phyloP scores from a whole-genome alignment of 2,888 invertebrate genomes.

The Chrysolina oricalcia region DNA sequence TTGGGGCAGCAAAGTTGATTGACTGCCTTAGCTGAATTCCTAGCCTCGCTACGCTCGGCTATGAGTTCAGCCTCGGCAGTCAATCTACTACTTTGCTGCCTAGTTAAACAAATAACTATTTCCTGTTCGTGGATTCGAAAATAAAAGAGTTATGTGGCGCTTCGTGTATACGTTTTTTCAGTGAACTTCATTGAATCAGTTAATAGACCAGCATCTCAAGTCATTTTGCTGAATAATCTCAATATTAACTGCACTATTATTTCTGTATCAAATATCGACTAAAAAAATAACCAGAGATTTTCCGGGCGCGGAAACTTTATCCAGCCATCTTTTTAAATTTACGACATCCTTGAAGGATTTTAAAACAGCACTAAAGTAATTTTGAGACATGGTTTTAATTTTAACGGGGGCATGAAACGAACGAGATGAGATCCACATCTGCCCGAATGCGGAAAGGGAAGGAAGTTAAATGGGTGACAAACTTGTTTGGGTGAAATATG shows the following conservation, averaged over 20 bases:
- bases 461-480: constrained; percentile 61
- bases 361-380: constrained; percentile 71
- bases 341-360: constrained; percentile 70
- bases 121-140: too few species aligned
- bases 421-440: constrained; percentile 60
- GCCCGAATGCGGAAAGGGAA: constrained; percentile 60
- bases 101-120: too few species aligned
- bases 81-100: too few species aligned
- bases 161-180: too few species aligned
- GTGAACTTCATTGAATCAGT: too few species aligned
- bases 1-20: too few species aligned
- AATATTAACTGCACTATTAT: constrained; percentile 35
- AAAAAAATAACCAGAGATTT: constrained; percentile 62
- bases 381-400: constrained; percentile 72
- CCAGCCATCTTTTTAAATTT: constrained; percentile 71
- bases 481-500: constrained; percentile 62
- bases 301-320: constrained; percentile 68
- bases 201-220: not conserved
- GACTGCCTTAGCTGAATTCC: too few species aligned
- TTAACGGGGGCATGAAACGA: constrained; percentile 65
- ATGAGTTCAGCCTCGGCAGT: too few species aligned
- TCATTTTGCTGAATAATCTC: not conserved
- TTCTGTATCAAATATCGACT: constrained; percentile 39
- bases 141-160: too few species aligned
- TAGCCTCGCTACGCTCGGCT: too few species aligned